A percentile compares a stretch with the other conserved stretches of the same genome.
These are phyloP conservation scores for Taphrorychus bicolor DNA, from an alignment of 2,888 invertebrate genomes.

Conservation along the genomic window DNA sequence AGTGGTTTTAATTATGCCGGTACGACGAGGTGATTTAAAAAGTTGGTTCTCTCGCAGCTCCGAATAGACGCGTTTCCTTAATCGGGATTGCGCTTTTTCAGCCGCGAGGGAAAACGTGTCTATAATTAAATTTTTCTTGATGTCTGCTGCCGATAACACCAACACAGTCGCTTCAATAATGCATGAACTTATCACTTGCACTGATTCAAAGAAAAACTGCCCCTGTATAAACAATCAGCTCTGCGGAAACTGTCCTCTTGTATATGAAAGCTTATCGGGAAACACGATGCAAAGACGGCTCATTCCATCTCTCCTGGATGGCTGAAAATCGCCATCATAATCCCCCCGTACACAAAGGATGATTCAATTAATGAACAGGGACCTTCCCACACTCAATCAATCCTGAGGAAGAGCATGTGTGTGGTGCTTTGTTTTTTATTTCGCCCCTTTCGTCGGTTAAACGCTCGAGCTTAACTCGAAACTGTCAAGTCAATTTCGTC, in stretches of 20 bases:
- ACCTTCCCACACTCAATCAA: conserved; percentile 38
- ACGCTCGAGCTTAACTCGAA: conserved; percentile 15
- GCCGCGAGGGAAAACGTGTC: background rate
- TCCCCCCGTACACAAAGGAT: background rate
- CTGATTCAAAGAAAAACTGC: background rate
- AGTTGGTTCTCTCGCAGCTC: background rate
- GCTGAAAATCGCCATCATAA: background rate
- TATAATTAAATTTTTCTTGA: background rate
- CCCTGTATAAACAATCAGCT: background rate
- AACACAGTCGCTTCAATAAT: background rate
- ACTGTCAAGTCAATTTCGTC: conserved; percentile 33
- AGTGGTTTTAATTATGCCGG: conserved; percentile 33
- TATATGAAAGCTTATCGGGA: background rate
- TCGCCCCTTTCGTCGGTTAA: conserved; percentile 24
- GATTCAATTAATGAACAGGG: conserved; percentile 22
- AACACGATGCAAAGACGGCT: background rate
- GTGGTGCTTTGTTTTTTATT: conserved; percentile 21
- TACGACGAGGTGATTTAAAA: conserved; percentile 18
- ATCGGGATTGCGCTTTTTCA: background rate
- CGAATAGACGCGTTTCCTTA: conserved; percentile 1
- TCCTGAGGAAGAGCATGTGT: conserved; percentile 21
- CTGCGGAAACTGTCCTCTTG: background rate
- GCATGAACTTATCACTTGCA: background rate
- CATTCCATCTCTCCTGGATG: background rate
- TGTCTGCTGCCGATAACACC: background rate